A percentile compares a stretch with the other conserved stretches of the same genome.
These are phyloP conservation scores for Drosophila anceps DNA, from an alignment of 2,888 invertebrate genomes.

Conservation along the genomic window DNA sequence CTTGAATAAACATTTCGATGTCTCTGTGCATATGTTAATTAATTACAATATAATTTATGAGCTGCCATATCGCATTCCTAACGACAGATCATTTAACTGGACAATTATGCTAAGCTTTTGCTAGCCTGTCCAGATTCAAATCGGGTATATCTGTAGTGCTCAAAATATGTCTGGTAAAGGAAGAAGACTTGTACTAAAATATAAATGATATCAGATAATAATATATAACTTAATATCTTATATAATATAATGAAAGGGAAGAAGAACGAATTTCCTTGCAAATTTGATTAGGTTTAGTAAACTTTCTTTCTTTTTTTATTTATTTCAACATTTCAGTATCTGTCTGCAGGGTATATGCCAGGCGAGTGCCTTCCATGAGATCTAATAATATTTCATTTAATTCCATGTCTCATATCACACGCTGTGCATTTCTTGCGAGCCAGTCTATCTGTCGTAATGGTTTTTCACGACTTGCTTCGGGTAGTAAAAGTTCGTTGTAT, in stretches of 20 bases:
- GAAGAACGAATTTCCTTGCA: neutral
- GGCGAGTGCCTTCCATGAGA: neutral
- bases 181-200: neutral
- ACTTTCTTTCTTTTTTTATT: neutral
- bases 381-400: slow-evolving; percentile 3
- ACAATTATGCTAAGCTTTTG: slow-evolving; percentile 15
- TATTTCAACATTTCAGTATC: neutral
- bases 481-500: slow-evolving; percentile 72
- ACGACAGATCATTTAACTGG: slow-evolving; percentile 30
- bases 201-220: neutral
- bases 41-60: slow-evolving; percentile 60
- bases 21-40: slow-evolving; percentile 40
- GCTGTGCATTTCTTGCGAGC: slow-evolving; percentile 14
- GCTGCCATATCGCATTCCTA: slow-evolving; percentile 38
- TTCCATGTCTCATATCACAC: slow-evolving; percentile 25
- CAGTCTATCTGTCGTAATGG: slow-evolving; percentile 47
- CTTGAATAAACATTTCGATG: neutral
- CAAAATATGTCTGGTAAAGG: too few relatives aligned
- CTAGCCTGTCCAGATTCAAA: neutral
- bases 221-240: neutral
- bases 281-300: too few relatives aligned
- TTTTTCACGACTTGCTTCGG: slow-evolving; percentile 54
- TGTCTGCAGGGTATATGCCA: neutral
- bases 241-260: too few relatives aligned
- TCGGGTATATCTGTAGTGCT: too few relatives aligned